Conservation (phyloP, 2,113 vertebrate species). For the Tupaia chinensis region DNA sequence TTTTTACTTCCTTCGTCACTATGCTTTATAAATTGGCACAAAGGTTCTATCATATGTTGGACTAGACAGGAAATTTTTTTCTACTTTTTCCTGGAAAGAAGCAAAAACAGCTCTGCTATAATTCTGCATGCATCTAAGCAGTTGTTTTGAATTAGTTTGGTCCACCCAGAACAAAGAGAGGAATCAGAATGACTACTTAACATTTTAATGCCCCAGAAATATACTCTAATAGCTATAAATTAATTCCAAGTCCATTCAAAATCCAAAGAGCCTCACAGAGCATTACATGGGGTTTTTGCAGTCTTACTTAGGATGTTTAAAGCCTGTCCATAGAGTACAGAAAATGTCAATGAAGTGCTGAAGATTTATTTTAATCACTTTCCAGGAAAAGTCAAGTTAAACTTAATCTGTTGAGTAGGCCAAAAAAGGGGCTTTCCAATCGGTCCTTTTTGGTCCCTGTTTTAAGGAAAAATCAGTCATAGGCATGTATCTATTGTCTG, state of each 20-base stretch:
- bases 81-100: not conserved
- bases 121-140: not conserved
- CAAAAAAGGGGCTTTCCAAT: not conserved
- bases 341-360: not conserved
- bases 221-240: not conserved
- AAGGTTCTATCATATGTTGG: not conserved
- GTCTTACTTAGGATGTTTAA: not conserved
- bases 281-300: not conserved
- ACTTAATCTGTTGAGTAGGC: slow-evolving; percentile 10
- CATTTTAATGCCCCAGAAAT: not conserved
- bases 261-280: not conserved
- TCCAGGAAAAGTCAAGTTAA: not conserved
- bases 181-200: not conserved
- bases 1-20: not conserved
- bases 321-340: not conserved
- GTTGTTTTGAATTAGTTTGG: slow-evolving; percentile 18
- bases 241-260: not conserved
- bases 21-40: not conserved
- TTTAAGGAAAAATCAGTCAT: not conserved
- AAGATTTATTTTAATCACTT: slow-evolving; percentile 53
- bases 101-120: not conserved
- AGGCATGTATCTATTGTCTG: not conserved
- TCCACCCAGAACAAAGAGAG: not conserved
- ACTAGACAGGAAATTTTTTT: not conserved
- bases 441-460: not conserved